A percentile compares a stretch with the other conserved stretches of the same genome.
Conservation (phyloP, 2,113 vertebrate species). For the Gymnarchus niloticus region DNA sequence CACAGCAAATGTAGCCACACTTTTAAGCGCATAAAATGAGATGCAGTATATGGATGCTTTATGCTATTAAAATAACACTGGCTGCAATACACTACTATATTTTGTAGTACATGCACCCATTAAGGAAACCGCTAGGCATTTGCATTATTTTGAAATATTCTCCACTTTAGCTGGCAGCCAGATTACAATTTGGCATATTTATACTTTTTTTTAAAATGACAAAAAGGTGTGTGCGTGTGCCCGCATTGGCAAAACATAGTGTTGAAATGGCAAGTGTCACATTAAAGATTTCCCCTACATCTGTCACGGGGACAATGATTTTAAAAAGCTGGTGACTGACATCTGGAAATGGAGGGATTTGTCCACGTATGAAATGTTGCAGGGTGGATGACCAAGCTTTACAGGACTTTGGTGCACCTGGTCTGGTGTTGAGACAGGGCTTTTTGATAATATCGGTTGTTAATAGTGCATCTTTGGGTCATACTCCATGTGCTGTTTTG, state of each 20-base stretch:
- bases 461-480: not conserved
- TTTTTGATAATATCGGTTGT: not conserved
- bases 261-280: constrained; percentile 39
- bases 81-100: not conserved
- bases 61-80: not conserved
- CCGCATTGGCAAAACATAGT: not conserved
- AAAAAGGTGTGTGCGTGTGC: constrained; percentile 18
- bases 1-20: not conserved
- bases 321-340: not conserved
- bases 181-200: constrained; percentile 48
- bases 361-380: not conserved
- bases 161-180: constrained; percentile 35
- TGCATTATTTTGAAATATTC: constrained; percentile 32
- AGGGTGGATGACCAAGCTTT: not conserved
- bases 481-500: not conserved
- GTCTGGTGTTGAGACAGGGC: not conserved
- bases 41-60: not conserved
- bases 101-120: not conserved
- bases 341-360: not conserved
- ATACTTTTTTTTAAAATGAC: constrained; percentile 21
- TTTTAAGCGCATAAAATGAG: not conserved
- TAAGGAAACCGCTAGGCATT: not conserved
- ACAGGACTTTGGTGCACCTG: not conserved
- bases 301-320: not conserved
- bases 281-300: not conserved